phyloP scores from a whole-genome alignment of 2,797 vertebrate species.

The Sebastes cheni region DNA sequence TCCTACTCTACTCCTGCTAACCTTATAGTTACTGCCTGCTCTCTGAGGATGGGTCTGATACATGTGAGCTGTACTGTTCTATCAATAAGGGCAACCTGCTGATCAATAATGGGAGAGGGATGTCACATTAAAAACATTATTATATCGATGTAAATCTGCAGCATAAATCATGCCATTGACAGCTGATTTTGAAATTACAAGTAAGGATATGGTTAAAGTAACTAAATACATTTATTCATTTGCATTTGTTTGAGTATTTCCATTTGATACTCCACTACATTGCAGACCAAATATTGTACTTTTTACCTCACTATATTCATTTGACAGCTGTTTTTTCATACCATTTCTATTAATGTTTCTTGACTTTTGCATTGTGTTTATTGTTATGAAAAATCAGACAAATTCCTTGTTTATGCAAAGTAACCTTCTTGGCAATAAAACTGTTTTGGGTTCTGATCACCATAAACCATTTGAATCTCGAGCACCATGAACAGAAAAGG shows the following conservation, averaged over 20 bases:
- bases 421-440: background rate
- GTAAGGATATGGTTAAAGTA: too few relatives aligned
- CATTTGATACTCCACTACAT: too few relatives aligned
- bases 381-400: background rate
- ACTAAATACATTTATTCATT: too few relatives aligned
- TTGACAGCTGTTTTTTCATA: background rate
- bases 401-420: background rate
- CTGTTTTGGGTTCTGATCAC: background rate
- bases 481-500: background rate
- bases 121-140: background rate
- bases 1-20: conserved; percentile 40
- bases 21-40: background rate
- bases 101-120: background rate
- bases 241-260: too few relatives aligned
- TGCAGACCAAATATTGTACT: too few relatives aligned
- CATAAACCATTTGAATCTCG: background rate
- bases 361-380: background rate
- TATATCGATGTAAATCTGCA: background rate
- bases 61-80: background rate
- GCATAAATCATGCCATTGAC: background rate
- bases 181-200: background rate
- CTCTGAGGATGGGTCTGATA: conserved; percentile 7
- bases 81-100: background rate
- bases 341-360: background rate
- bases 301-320: background rate